A percentile compares a stretch with the other conserved stretches of the same genome.
These are phyloP conservation scores for Oscheius myriophilus DNA, from an alignment of 2,888 invertebrate genomes.

Conservation along the genomic window DNA sequence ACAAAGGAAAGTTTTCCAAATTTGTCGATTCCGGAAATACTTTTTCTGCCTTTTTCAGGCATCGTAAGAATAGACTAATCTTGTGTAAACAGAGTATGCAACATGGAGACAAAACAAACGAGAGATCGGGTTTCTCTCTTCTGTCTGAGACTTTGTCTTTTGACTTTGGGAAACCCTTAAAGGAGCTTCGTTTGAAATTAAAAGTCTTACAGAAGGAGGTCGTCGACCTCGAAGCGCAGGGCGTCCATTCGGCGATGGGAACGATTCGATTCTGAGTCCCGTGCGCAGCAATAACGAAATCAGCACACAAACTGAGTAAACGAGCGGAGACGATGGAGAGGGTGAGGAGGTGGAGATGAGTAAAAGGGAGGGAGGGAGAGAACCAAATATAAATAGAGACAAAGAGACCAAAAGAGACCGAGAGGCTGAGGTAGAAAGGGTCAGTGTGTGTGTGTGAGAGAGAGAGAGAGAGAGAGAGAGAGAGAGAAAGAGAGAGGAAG, in stretches of 20 bases:
- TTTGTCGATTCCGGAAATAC: no score
- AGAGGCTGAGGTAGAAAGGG: background rate
- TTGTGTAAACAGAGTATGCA: no score
- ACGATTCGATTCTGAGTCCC: background rate
- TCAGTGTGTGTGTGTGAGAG: background rate
- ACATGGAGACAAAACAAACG: no score
- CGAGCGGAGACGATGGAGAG: slow-evolving; percentile 3
- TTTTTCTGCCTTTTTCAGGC: no score
- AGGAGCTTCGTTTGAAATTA: background rate
- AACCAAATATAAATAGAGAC: background rate
- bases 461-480: background rate
- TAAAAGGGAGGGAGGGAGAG: background rate
- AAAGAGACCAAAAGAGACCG: background rate
- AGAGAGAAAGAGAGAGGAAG: background rate
- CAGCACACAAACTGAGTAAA: slow-evolving; percentile 32
- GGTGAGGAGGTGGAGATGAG: background rate
- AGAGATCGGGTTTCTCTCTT: no score
- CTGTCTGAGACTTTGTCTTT: background rate
- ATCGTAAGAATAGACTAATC: no score
- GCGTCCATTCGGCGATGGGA: slow-evolving; percentile 8
- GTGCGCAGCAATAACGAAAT: slow-evolving; percentile 26
- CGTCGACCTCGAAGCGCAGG: slow-evolving; percentile 19
- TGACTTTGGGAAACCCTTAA: background rate
- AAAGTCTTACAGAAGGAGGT: slow-evolving; percentile 15
- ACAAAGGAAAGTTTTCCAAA: no score